Base-by-base conservation (phyloP, 2,797 vertebrate species). In the Siniperca obscura region DNA sequence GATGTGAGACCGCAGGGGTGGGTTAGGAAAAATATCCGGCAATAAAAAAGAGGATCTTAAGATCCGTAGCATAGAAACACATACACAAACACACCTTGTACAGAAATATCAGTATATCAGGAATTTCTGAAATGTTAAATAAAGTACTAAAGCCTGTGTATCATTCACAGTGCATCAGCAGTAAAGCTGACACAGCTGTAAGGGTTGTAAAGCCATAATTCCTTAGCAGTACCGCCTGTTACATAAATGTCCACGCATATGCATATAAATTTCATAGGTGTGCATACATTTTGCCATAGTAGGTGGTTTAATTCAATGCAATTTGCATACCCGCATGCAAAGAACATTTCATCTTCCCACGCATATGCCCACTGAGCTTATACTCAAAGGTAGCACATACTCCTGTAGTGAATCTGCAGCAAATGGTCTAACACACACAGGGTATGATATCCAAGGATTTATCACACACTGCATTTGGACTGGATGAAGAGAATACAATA, bases 301-400 rank as follows among this genome's bases (percentile, higher is more conserved):
- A 62, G 73, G 75, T 71, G 81, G 59, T 70, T 84, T 74, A 53
- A 86, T 88, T 87, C 74, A 82, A 69, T 64, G 48, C 30, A 64
- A 86, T 89, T 86, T 90, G 80, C 86, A 91, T 81, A 81, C 38
- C 72, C 7, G 7, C 30, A 16, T 78, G 60, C 70, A 67, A 69
- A 50, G 62, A 83, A 67, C 79, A 85, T 80, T 85, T 84, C 44
- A 82, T 80, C 80, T 38, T 82, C 74, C 85, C 53, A 81, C 74
- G 9, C 81, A 22, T n/a, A 14, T 65, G 64, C 84, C 40, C 38
- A 55, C 25, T 44, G 66, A 85, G 82, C 57, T 79, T 64, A 44
- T 19, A 64, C 67, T 84, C 52, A 59, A 73, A 76, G 55, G 52
- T 21, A 81, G 66, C 46, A 38, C 66, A 76, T 50, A 27, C 69